Evolutionary conservation across 1,140 invertebrate species (phyloP), one percentile per base, ranked within the genome.

Genomic region (Bombus soroeensis): DNA sequence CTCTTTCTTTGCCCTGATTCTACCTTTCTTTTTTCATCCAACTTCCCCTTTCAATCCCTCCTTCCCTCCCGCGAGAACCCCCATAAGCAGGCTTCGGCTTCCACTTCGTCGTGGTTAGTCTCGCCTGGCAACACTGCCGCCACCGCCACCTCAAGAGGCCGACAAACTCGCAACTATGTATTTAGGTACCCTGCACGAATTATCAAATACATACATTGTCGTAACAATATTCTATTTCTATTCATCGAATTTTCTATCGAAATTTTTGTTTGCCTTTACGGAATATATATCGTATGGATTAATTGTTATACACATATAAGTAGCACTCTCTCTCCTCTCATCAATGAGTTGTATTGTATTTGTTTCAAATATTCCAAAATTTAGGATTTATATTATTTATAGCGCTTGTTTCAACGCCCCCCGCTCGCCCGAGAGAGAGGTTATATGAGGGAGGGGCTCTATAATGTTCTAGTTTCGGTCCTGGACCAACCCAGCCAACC

Each of bases 111-210:
- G 76, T 72, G 79, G 79, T 75, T 73, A 73, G 32, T 76, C 53
- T 71, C 53, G 64, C 53, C 76, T 81, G 89, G 88, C 88, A 88
- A 90, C 89, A 85, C 75, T 73, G 88, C 86, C 79, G 78, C 78
- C 78, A 81, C 71, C 84, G 59, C 77, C 77, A 80, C 59, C 59
- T 85, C 83, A 73, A 87, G 74, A 83, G 82, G 34, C 74, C 57
- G 43, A 59, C 66, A 76, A 87, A 87, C 82, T 47, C 73, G 66
- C 79, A 75, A 79, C 86, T 87, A 77, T 77, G 57, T 72, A 39
- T 66, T 34, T 62, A 28, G 57, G 81, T 66, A 75, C 81, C 81
- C 81, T 2, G 57, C 15, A 28, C n/a, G n/a, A 72, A 13, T 9
- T 81, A 43, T 34, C 22, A 32, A 66, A 76, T 43, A 73, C 47